Evolutionary conservation across 2,113 vertebrate genomes (phyloP), one percentile per base, ranked within the genome.

Genomic region (Kryptolebias marmoratus): DNA sequence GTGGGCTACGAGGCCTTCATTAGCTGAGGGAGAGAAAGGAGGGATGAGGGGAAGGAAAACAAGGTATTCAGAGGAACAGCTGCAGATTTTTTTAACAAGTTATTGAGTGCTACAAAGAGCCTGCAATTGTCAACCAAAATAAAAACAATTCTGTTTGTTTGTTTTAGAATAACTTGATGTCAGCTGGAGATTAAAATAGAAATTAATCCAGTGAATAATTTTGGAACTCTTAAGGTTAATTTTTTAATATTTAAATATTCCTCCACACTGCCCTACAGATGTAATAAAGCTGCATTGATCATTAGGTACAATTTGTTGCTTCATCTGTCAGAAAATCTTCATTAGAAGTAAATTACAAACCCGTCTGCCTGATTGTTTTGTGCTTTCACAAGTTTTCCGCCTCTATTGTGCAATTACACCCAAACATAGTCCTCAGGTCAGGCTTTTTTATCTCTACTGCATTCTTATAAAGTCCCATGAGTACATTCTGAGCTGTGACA

Each of bases 1-100:
- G 92, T 95, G 90, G 95, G 96, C 96, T 92, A 94, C 92, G 81
- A 95, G 96, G 96, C 95, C 93, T 95, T 97, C 94, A 96, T 98
- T 97, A 96, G 91, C 88, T 55, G 77, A 80, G 77, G 58, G 75
- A 86, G 80, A 92, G 79, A 90, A 93, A 92, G 88, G 86, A 80
- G 77, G 65, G 55, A 93, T 70, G 77, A 93, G 88, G 62, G 82
- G 58, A 91, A 73, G 68, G 91, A 93, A 94, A 87, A 89, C 92
- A 93, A 92, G 79, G 83, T 90, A 84, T 90, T 93, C 90, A 83
- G 85, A 94, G 91, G 91, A 94, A 88, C 67, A 48, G 85, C 73
- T 56, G 78, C 65, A 65, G 83, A 79, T 75, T 6, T 11, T 86
- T 86, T 72, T 31, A 70, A 49, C 68, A 86, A 67, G 74, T 79